Evolutionary conservation across 2,113 vertebrate genomes (phyloP).

Genomic region (Atrichornis clamosus): DNA sequence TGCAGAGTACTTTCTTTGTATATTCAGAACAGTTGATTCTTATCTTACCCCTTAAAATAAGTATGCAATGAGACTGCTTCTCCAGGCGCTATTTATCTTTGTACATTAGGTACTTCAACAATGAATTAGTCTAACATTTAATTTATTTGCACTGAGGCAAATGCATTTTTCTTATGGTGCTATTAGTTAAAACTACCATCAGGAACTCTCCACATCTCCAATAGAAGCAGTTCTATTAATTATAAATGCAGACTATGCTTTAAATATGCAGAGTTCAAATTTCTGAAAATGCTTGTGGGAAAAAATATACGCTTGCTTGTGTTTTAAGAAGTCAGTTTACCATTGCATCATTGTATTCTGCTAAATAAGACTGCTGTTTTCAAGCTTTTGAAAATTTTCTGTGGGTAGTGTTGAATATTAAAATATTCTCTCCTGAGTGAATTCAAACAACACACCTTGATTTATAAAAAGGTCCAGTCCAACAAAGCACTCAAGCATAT

Average conservation of each 20-base stretch:
- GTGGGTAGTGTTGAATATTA: not conserved
- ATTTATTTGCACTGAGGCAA: not conserved
- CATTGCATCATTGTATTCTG: not conserved
- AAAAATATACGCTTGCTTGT: not conserved
- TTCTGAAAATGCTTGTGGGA: not conserved
- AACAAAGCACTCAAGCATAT: not conserved
- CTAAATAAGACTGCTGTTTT: not conserved
- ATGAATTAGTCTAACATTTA: not conserved
- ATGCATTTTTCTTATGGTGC: not conserved
- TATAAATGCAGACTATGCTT: not conserved
- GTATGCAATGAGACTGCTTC: not conserved
- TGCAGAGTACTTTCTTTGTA: not conserved
- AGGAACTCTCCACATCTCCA: not conserved
- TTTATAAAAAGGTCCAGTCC: not conserved
- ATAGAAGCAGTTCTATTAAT: not conserved
- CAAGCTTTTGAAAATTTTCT: not conserved
- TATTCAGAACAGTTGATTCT: not conserved
- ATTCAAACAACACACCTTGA: not conserved
- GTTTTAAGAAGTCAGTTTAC: not conserved
- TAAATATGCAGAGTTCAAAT: not conserved
- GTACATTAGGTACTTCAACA: not conserved
- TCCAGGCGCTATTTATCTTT: not conserved
- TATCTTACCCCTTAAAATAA: not conserved
- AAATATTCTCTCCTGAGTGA: not conserved
- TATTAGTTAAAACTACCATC: not conserved